phyloP scores from a whole-genome alignment of 2,113 vertebrate species.

The Patagioenas fasciata region DNA sequence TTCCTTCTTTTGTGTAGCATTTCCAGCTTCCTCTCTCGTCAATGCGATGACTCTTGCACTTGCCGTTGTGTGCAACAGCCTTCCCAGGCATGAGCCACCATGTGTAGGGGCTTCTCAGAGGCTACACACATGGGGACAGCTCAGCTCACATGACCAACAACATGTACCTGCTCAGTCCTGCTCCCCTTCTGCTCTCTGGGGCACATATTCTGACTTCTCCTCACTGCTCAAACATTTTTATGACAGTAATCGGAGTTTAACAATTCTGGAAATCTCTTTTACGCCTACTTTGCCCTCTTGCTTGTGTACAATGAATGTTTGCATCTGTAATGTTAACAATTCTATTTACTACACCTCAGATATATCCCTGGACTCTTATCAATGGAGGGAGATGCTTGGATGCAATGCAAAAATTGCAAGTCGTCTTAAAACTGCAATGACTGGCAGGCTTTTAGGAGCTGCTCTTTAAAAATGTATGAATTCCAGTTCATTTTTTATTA shows the following conservation, averaged over 20 bases:
- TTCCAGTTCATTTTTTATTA: neutral
- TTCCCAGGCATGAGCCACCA: neutral
- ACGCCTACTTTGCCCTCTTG: neutral
- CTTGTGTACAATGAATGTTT: neutral
- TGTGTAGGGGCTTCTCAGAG: neutral
- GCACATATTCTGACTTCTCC: neutral
- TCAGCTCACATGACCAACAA: neutral
- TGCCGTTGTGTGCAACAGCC: neutral
- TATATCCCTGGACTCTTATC: neutral
- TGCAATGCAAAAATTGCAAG: neutral
- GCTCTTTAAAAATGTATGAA: neutral
- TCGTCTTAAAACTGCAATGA: neutral
- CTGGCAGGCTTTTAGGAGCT: neutral
- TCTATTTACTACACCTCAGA: neutral
- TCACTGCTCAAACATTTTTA: neutral
- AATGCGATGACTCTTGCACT: neutral
- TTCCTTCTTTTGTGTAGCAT: neutral
- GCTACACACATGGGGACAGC: rapidly evolving
- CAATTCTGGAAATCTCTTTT: neutral
- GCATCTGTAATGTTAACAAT: neutral
- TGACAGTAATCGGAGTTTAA: neutral
- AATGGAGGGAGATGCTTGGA: neutral
- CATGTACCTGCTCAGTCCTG: neutral
- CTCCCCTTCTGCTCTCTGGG: neutral
- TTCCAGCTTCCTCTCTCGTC: neutral